Conservation (phyloP, 1,140 invertebrate species). For the Heliconius melpomene region DNA sequence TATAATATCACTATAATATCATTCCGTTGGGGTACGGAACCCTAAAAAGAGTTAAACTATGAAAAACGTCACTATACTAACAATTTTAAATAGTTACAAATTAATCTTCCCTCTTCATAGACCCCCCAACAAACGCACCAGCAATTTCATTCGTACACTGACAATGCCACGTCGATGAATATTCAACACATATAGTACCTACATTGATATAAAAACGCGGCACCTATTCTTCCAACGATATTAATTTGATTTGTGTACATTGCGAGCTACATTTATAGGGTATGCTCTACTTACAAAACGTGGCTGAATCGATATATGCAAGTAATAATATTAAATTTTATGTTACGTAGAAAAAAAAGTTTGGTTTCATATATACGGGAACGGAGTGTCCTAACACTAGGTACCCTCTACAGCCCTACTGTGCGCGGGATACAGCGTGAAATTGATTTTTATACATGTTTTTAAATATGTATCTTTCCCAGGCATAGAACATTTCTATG, state of each 20-base stretch:
- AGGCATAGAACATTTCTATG: too few species aligned
- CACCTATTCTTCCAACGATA: slow-evolving; percentile 50
- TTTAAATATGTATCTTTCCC: too few species aligned
- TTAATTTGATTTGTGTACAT: slow-evolving; percentile 46
- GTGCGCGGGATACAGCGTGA: too few species aligned
- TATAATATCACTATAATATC: too few species aligned
- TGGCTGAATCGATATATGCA: not conserved
- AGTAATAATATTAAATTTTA: slow-evolving; percentile 2
- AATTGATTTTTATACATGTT: too few species aligned
- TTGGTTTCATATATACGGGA: not conserved
- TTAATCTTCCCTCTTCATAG: not conserved
- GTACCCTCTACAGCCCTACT: too few species aligned
- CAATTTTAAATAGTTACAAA: slow-evolving; percentile 5
- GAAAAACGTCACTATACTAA: too few species aligned
- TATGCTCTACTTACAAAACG: not conserved
- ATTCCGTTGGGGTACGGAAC: too few species aligned
- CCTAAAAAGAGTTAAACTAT: too few species aligned
- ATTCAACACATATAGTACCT: slow-evolving; percentile 49
- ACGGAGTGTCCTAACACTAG: too few species aligned
- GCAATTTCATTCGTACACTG: slow-evolving; percentile 34
- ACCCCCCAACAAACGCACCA: slow-evolving; percentile 25
- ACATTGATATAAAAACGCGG: slow-evolving; percentile 50
- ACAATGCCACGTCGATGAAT: slow-evolving; percentile 53
- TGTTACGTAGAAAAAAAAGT: not conserved
- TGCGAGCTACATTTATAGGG: slow-evolving; percentile 13